These are phyloP conservation scores for Pluvialis apricaria DNA, from an alignment of 2,113 vertebrate genomes.

Conservation along the genomic window DNA sequence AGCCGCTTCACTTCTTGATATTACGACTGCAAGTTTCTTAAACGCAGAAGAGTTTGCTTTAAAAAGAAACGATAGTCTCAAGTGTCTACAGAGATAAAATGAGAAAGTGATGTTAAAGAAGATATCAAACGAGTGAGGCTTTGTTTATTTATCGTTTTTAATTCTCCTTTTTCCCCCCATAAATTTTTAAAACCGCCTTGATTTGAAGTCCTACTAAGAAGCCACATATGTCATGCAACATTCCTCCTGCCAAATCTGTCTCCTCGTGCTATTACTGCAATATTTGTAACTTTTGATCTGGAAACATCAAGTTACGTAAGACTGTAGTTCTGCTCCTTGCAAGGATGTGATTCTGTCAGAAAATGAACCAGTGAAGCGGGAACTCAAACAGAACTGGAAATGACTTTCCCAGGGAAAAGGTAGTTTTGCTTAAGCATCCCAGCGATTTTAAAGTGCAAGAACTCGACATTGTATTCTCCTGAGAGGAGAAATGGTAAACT, in stretches of 20 bases:
- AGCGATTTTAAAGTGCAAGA: conserved; percentile 35
- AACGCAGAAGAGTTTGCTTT: background rate
- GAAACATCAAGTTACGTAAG: conserved; percentile 70
- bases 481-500: background rate
- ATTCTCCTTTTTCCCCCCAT: background rate
- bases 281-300: conserved; percentile 67
- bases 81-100: background rate
- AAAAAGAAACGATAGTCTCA: background rate
- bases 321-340: conserved; percentile 30
- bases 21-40: background rate
- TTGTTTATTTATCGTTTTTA: background rate
- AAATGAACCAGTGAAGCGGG: conserved; percentile 59
- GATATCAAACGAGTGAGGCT: background rate
- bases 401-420: conserved; percentile 58
- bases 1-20: conserved; percentile 20
- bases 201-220: conserved; percentile 36
- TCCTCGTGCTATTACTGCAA: background rate
- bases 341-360: conserved; percentile 61
- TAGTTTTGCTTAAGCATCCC: conserved; percentile 38
- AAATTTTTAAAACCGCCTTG: background rate
- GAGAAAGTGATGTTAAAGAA: background rate
- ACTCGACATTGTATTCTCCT: conserved; percentile 5
- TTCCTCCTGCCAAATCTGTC: background rate
- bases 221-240: background rate
- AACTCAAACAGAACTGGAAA: conserved; percentile 63